These are phyloP conservation scores for Agelas oroides DNA, from an alignment of 37 sponge, comb jelly and placozoan species.

Conservation along the genomic window DNA sequence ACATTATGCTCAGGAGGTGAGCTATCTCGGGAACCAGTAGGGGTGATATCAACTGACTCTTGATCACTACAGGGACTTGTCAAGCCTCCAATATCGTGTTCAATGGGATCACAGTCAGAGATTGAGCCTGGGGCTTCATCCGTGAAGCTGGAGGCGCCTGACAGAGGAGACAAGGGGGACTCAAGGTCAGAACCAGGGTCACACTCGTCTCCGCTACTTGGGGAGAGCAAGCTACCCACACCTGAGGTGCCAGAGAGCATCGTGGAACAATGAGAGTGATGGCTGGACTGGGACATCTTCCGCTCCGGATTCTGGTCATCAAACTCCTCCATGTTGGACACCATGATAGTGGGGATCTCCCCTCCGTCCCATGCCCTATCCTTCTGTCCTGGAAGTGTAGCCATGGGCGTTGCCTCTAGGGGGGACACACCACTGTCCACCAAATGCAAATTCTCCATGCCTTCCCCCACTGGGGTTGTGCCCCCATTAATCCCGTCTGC, in stretches of 20 bases:
- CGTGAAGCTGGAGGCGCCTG: constrained; percentile 58
- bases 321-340: constrained; percentile 35
- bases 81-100: constrained; percentile 10
- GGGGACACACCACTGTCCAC: neutral
- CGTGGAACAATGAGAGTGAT: constrained; percentile 13
- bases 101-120: constrained; percentile 37
- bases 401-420: constrained; percentile 43
- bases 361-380: neutral
- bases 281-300: constrained; percentile 63
- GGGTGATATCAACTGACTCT: neutral
- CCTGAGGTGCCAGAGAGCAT: constrained; percentile 51
- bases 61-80: neutral
- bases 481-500: constrained; percentile 16
- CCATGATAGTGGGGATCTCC: constrained; percentile 56
- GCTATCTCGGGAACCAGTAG: neutral
- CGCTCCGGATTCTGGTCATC: constrained; percentile 4
- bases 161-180: constrained; percentile 67
- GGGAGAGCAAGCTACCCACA: constrained; percentile 57
- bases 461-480: neutral
- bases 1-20: neutral
- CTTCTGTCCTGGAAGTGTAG: constrained; percentile 46
- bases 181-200: constrained; percentile 57
- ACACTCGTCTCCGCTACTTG: constrained; percentile 71
- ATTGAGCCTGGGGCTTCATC: constrained; percentile 26
- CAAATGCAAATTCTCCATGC: neutral